Conservation (phyloP, 1,140 invertebrate genomes). For the Ceratina australensis region DNA sequence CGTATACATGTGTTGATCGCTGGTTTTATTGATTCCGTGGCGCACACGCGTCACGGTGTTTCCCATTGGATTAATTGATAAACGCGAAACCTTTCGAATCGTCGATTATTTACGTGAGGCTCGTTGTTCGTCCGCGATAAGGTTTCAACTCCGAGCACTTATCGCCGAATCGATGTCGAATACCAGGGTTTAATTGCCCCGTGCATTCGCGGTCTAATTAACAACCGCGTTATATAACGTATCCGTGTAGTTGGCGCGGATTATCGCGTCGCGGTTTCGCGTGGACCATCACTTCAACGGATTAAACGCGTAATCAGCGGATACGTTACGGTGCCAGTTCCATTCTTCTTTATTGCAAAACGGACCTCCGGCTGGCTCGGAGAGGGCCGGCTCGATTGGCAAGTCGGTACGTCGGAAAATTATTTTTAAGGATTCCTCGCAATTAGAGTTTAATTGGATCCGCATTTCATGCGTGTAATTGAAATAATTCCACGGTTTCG, state of each 20-base stretch:
- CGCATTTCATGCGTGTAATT: background rate
- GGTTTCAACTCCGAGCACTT: background rate
- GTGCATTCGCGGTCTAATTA: slow-evolving; percentile 45
- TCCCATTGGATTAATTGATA: no score
- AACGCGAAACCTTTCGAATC: background rate
- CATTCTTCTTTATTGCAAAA: no score
- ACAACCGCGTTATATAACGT: slow-evolving; percentile 32
- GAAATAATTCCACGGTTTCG: background rate
- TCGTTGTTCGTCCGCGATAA: background rate
- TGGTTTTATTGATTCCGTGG: no score
- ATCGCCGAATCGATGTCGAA: background rate
- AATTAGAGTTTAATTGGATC: slow-evolving; percentile 6
- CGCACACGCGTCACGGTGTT: no score
- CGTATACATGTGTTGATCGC: no score
- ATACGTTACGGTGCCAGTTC: no score
- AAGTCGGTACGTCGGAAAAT: no score
- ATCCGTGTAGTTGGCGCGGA: slow-evolving; percentile 31
- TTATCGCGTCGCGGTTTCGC: slow-evolving; percentile 39
- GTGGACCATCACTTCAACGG: slow-evolving; percentile 16
- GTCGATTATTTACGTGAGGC: background rate
- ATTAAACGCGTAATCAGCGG: no score
- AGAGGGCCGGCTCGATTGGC: background rate
- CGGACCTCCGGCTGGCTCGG: background rate
- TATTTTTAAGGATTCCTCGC: no score
- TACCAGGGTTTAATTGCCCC: slow-evolving; percentile 16